Percentiles rank a stretch among this genome's conserved stretches.
Conservation (phyloP, 2,888 invertebrate species). For the Galeruca laticollis region DNA sequence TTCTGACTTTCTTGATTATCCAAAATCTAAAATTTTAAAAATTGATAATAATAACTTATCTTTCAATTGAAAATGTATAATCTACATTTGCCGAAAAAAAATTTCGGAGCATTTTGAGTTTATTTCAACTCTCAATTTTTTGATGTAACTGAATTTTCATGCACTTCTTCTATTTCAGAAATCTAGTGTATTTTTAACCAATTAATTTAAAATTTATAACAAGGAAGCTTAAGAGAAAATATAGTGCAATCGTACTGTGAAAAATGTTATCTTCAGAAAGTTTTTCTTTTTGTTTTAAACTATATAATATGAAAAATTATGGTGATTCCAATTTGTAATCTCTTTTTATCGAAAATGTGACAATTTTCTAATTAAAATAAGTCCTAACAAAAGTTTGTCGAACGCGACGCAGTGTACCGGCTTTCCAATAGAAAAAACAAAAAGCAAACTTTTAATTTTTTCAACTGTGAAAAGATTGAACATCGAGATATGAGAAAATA, state of each 20-base stretch:
- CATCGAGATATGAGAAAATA: conserved; percentile 29
- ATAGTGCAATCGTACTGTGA: neutral
- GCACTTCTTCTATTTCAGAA: too few relatives aligned
- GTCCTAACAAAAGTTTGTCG: neutral
- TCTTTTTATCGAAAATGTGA: conserved; percentile 1
- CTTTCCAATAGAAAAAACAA: neutral
- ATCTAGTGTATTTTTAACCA: too few relatives aligned
- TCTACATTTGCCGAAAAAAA: too few relatives aligned
- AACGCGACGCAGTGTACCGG: neutral
- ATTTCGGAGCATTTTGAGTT: too few relatives aligned
- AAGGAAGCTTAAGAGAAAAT: too few relatives aligned
- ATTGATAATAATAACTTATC: too few relatives aligned
- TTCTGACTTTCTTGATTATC: too few relatives aligned
- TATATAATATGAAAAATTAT: neutral
- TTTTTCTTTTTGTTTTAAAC: neutral
- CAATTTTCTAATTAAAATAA: conserved; percentile 8
- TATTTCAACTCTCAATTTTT: too few relatives aligned
- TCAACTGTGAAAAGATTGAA: conserved; percentile 18
- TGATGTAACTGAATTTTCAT: too few relatives aligned
- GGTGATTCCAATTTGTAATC: neutral
- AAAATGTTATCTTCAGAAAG: neutral
- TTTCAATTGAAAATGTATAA: too few relatives aligned
- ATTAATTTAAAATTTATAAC: too few relatives aligned
- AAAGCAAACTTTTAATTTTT: conserved; percentile 11
- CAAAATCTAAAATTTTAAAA: too few relatives aligned